Evolutionary conservation across 1,140 invertebrate genomes (phyloP), one percentile per base, ranked within the genome.

Genomic region (Diabrotica virgifera): DNA sequence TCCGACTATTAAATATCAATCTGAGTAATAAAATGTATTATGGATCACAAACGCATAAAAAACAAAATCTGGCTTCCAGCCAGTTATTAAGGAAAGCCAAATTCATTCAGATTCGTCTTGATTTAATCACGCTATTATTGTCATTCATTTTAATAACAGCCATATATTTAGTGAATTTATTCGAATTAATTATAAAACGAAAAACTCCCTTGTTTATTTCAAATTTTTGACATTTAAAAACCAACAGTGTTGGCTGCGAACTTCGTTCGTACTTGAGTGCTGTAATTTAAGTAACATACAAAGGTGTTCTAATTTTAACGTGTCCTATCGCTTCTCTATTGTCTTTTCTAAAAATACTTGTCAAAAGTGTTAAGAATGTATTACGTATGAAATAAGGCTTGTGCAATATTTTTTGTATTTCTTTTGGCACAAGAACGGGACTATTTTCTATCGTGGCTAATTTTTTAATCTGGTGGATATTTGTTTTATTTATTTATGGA

Each of bases 331-430:
- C 58, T 36, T 50, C 12, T 38, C 60, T 55, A 62, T 62, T 62
- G 60, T 62, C 52, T 52, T 38, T 53, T 62, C 60, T 54, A 62
- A 62, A 54, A 35, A 62, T 62, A 62, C 14, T 46, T 13, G 38
- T 46, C 38, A 59, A 35, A 51, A 59, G 7, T 59, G n/a, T 14
- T 14, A 59, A 13, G 58, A 59, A 59, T 59, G n/a, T 13, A 11
- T 14, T 46, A 59, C 58, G 46, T 37, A 36, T 37, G 36, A 55
- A 13, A 55, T 14, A 10, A 10, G 10, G 53, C 37, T 57, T 12
- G 35, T 55, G 8, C n/a, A n/a, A 59, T 51, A 38, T 24, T 51
- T 50, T 50, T 14, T 9, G 46, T 46, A 50, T 24, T 40, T 10
- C 46, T 38, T 46, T 59, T 54, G n/a, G 52, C 52, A 11, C 24